phyloP scores from a whole-genome alignment of 2,888 invertebrate genomes.

The Spilosoma lubricipeda region DNA sequence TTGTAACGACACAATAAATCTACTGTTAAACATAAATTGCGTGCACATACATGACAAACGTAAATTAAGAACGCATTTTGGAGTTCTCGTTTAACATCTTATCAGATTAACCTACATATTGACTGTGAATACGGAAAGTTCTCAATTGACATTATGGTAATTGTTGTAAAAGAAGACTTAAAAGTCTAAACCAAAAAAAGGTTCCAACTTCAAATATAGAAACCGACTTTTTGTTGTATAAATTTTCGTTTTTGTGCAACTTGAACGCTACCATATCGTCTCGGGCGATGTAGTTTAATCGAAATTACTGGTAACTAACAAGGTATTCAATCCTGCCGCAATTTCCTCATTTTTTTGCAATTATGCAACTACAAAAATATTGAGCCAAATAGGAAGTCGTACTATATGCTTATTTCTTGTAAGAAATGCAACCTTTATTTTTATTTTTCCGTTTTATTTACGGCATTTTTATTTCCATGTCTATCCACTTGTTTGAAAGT shows the following conservation, averaged over 20 bases:
- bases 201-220: not conserved
- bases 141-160: not conserved
- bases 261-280: no score
- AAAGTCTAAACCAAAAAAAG: not conserved
- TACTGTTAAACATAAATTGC: slow-evolving; percentile 44
- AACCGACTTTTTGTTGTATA: no score
- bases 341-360: not conserved
- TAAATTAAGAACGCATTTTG: slow-evolving; percentile 43
- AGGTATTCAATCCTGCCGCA: not conserved
- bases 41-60: slow-evolving; percentile 52
- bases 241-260: no score
- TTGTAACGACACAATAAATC: slow-evolving; percentile 52
- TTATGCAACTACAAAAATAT: not conserved
- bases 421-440: no score
- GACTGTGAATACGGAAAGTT: not conserved
- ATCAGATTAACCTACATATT: slow-evolving; percentile 41
- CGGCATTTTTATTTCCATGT: no score
- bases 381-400: no score
- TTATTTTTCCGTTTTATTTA: no score
- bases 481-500: no score
- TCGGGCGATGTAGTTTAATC: not conserved
- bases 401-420: no score
- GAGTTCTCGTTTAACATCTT: slow-evolving; percentile 40
- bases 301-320: not conserved
- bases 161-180: not conserved